Conservation (phyloP, 2,113 vertebrate species). For the Neofelis nebulosa region DNA sequence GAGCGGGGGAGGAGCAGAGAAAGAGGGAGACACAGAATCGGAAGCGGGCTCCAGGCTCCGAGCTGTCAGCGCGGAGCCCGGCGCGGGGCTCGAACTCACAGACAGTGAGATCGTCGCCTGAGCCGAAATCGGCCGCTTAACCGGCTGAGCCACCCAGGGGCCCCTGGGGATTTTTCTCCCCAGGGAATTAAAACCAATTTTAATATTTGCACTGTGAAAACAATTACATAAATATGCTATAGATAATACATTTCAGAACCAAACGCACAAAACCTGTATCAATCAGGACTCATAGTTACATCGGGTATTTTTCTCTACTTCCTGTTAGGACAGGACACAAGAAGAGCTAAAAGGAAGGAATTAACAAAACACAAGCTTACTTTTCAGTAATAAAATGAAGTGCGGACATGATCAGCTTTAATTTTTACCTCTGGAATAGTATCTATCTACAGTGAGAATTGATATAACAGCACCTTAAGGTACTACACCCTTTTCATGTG, state of each 20-base stretch:
- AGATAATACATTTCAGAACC: background rate
- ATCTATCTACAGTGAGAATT: background rate
- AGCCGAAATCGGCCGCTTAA: no score
- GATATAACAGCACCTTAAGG: background rate
- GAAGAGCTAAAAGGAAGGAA: slow-evolving; percentile 15
- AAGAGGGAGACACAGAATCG: no score
- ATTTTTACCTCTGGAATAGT: background rate
- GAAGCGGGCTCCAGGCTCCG: no score
- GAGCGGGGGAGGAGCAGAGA: no score
- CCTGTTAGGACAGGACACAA: background rate
- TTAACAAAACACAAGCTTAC: background rate
- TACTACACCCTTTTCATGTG: background rate
- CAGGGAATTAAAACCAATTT: slow-evolving; percentile 35
- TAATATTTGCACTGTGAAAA: background rate
- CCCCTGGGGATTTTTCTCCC: background rate
- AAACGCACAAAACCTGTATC: background rate
- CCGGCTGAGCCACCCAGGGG: no score
- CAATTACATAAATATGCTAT: background rate
- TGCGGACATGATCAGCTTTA: background rate
- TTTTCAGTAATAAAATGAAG: background rate
- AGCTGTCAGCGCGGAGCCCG: no score
- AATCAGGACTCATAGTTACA: background rate
- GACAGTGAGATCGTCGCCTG: no score
- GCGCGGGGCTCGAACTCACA: no score
- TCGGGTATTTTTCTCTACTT: background rate